Evolutionary conservation across 2,888 invertebrate genomes (phyloP), one percentile per base, ranked within the genome.

Genomic region (Phragmatobia fuliginosa): DNA sequence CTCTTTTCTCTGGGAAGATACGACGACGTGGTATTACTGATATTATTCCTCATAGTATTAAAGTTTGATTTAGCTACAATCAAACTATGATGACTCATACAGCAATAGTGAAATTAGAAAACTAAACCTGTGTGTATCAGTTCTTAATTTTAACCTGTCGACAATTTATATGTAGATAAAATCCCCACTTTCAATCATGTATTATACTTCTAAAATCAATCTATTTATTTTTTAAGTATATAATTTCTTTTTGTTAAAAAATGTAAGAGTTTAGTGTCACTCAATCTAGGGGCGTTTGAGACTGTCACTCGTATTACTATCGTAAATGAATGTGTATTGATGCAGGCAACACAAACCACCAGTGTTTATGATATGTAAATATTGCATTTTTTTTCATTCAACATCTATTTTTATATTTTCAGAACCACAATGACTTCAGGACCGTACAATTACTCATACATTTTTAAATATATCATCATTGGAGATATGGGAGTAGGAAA

Each of bases 401-500:
- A 16, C 64, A 32, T 16, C 56, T 45, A 21, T 36, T 58, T 64
- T 45, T 31, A 38, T 8, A 33, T 38, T 86, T 81, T 83, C 87
- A 90, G 77, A 68, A 76, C 81, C 90, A 97, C 95, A 88, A 98
- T 98, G 98, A 97, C 98, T 83, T 97, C 98, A 81, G 99, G 99
- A 90, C 99, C 99, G 70, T 99, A 99, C 93, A 99, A 99, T 95
- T 99, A 99, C 95, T 99, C 99, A 60, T 99, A 99, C 92, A 99
- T 99, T 91, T 99, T 99, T 95, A 99, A 99, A 93, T 99, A 99
- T 92, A 99, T 99, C 87, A 99, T 99, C 83, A 99, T 99, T 93
- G 99, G 99, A 85, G 99, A 99, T 93, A 99, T 99, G 99, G 99
- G 99, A 79, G 99, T 99, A 72, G 99, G 99, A 74, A 99, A 99